phyloP scores from a whole-genome alignment of 2,797 vertebrate genomes.

The Crocidura indochinensis region DNA sequence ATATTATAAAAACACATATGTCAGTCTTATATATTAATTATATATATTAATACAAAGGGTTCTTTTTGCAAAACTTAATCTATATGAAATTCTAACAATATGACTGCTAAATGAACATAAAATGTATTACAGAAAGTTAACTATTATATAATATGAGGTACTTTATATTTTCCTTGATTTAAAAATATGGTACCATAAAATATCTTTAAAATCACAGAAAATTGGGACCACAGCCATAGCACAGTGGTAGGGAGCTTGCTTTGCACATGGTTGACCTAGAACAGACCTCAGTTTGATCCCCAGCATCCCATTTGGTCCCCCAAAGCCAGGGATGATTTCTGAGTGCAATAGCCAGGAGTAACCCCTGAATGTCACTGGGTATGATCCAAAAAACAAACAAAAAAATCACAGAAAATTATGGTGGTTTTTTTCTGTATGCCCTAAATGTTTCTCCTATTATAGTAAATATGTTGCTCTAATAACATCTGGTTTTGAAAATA shows the following conservation, averaged over 20 bases:
- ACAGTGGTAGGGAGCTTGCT: no score
- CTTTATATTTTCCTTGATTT: not conserved
- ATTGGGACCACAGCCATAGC: not conserved
- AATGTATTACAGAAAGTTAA: slow-evolving; percentile 8
- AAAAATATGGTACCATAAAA: slow-evolving; percentile 22
- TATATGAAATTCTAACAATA: not conserved
- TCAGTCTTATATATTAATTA: slow-evolving; percentile 3
- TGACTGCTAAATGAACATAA: slow-evolving; percentile 16
- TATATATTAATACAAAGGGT: not conserved
- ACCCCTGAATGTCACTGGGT: no score
- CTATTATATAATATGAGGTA: not conserved
- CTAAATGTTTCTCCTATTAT: not conserved
- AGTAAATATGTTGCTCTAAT: not conserved
- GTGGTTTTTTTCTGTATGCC: not conserved
- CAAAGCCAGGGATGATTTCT: no score
- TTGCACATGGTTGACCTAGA: no score
- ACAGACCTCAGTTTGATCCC: no score
- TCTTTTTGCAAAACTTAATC: slow-evolving; percentile 2
- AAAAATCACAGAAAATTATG: no score
- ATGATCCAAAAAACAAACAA: no score
- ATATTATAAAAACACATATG: not conserved
- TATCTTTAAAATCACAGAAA: slow-evolving; percentile 3
- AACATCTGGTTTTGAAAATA: not conserved
- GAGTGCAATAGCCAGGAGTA: no score
- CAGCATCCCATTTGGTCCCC: no score